These are phyloP conservation scores for Ceratotherium simum DNA, from an alignment of 2,113 vertebrate genomes.

Conservation along the genomic window DNA sequence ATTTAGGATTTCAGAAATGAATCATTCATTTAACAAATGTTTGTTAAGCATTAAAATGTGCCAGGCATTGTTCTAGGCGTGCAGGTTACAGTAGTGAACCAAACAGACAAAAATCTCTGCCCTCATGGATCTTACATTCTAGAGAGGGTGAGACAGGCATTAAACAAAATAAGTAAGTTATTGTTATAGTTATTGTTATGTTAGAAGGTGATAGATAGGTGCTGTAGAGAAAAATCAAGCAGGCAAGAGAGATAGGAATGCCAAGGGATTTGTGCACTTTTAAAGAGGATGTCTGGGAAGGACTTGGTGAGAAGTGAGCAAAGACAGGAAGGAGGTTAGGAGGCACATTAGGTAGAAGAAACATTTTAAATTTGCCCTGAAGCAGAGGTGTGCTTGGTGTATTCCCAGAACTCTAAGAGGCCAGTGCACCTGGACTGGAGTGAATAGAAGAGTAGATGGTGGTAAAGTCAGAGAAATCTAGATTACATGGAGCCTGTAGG, in stretches of 20 bases:
- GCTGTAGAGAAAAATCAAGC: conserved; percentile 5
- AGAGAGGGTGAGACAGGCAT: background rate
- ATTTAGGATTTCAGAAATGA: conserved; percentile 10
- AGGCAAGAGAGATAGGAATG: background rate
- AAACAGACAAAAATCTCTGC: background rate
- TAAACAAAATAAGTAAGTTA: background rate
- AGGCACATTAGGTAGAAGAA: background rate
- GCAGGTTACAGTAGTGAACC: background rate
- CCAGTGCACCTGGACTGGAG: background rate
- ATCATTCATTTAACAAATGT: conserved; percentile 6
- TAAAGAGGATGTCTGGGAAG: conserved; percentile 17
- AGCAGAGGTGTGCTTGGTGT: background rate
- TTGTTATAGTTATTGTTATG: background rate
- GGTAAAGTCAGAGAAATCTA: background rate
- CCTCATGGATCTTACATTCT: background rate
- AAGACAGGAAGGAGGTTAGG: background rate
- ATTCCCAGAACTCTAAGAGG: background rate
- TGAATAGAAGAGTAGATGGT: background rate
- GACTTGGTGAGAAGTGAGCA: background rate
- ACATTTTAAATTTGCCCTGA: background rate
- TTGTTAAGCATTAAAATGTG: background rate
- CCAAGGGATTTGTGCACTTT: background rate
- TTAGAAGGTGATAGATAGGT: background rate
- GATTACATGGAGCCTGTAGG: background rate
- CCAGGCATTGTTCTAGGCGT: background rate